Percentiles rank a stretch among this genome's conserved stretches.
Evolutionary conservation across 2,888 invertebrate genomes (phyloP).

Genomic region (Tetragonisca angustula): DNA sequence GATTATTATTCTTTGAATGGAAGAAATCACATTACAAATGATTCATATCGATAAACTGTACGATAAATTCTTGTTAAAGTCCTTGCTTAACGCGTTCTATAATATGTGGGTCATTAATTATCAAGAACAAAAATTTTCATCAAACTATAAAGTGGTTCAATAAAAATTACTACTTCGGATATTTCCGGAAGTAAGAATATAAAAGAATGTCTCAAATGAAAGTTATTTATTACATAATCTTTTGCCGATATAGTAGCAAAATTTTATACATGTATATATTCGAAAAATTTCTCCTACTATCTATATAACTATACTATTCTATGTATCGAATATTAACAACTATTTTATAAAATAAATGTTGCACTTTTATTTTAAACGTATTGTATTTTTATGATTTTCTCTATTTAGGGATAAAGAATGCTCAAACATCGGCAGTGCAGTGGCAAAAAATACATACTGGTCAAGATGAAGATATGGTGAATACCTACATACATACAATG

Average conservation of each 20-base stretch:
- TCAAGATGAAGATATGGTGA: conserved; percentile 87
- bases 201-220: not conserved
- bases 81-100: not conserved
- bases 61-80: not conserved
- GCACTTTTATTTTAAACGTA: not conserved
- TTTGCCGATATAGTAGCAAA: not conserved
- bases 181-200: not conserved
- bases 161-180: not conserved
- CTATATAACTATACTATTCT: not conserved
- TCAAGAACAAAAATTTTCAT: not conserved
- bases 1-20: not conserved
- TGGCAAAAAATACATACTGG: conserved; percentile 84
- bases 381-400: conserved; percentile 1
- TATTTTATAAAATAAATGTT: not conserved
- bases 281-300: not conserved
- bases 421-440: conserved; percentile 73
- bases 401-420: conserved; percentile 77
- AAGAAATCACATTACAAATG: not conserved
- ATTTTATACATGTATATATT: not conserved
- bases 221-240: not conserved
- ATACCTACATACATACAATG: conserved; percentile 40
- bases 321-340: not conserved
- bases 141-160: not conserved
- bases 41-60: not conserved
- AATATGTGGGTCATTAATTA: not conserved